Evolutionary conservation across 2,113 vertebrate species (phyloP).

Genomic region (Pyxicephalus adspersus): DNA sequence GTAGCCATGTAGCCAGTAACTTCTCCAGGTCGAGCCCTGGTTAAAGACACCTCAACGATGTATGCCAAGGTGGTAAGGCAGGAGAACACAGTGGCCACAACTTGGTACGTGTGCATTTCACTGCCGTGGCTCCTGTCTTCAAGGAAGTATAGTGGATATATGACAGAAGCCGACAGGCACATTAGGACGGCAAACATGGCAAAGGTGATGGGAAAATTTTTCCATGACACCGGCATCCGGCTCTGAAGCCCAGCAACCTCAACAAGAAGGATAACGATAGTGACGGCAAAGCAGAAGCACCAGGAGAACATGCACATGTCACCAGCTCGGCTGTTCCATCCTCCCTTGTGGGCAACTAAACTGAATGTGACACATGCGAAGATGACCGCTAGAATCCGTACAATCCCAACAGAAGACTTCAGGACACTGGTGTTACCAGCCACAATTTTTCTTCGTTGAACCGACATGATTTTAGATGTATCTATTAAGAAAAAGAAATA

Average conservation of each 20-base stretch:
- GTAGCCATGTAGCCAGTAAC: conserved; percentile 90
- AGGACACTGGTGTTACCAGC: conserved; percentile 60
- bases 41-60: conserved; percentile 80
- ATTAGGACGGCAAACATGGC: conserved; percentile 85
- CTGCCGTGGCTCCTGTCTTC: conserved; percentile 38
- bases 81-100: conserved; percentile 80
- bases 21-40: conserved; percentile 81
- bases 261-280: conserved; percentile 79
- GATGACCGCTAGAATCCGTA: conserved; percentile 76
- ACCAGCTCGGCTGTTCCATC: conserved; percentile 59
- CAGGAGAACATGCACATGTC: conserved; percentile 89
- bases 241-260: conserved; percentile 79
- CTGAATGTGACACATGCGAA: conserved; percentile 87
- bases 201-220: conserved; percentile 87
- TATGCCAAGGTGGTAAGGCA: conserved; percentile 82
- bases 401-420: conserved; percentile 77
- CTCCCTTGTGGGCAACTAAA: conserved; percentile 72
- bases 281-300: conserved; percentile 84
- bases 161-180: conserved; percentile 86
- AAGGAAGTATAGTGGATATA: conserved; percentile 82
- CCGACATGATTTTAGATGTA: conserved; percentile 65
- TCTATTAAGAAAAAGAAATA: conserved; percentile 27
- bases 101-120: conserved; percentile 67
- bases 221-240: conserved; percentile 83
- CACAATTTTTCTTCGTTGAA: conserved; percentile 65